A percentile compares a stretch with the other conserved stretches of the same genome.
These are phyloP conservation scores for Dromius quadrimaculatus DNA, from an alignment of 2,888 invertebrate genomes.

Conservation along the genomic window DNA sequence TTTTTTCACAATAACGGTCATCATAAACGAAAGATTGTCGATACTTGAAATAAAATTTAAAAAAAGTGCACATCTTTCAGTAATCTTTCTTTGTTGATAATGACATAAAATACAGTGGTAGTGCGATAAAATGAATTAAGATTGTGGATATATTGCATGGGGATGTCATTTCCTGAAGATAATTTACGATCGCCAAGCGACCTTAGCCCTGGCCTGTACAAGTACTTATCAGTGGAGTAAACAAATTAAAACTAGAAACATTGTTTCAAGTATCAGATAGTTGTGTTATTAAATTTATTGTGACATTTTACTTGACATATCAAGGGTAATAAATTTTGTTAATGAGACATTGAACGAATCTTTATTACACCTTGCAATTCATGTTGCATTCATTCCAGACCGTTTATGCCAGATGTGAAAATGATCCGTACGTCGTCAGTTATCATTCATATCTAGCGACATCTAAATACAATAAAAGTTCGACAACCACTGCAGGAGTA, in stretches of 20 bases:
- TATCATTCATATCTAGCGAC: not conserved
- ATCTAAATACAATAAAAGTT: no score
- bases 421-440: constrained; percentile 2
- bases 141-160: constrained; percentile 5
- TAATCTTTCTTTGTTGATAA: constrained; percentile 10
- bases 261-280: constrained; percentile 48
- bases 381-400: constrained; percentile 20
- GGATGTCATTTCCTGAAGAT: constrained; percentile 26
- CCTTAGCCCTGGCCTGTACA: constrained; percentile 25
- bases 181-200: constrained; percentile 26
- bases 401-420: constrained; percentile 32
- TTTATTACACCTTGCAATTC: constrained; percentile 44
- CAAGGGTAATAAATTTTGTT: constrained; percentile 51
- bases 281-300: constrained; percentile 51
- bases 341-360: constrained; percentile 49
- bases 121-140: constrained; percentile 32
- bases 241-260: constrained; percentile 48
- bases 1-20: no score
- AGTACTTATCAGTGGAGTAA: constrained; percentile 39
- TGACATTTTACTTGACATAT: constrained; percentile 51
- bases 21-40: no score
- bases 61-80: constrained; percentile 10
- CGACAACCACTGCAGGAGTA: no score
- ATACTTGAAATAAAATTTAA: no score
- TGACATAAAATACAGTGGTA: constrained; percentile 10